These are phyloP conservation scores for Microchirus variegatus DNA, from an alignment of 2,797 vertebrate genomes.

Conservation along the genomic window DNA sequence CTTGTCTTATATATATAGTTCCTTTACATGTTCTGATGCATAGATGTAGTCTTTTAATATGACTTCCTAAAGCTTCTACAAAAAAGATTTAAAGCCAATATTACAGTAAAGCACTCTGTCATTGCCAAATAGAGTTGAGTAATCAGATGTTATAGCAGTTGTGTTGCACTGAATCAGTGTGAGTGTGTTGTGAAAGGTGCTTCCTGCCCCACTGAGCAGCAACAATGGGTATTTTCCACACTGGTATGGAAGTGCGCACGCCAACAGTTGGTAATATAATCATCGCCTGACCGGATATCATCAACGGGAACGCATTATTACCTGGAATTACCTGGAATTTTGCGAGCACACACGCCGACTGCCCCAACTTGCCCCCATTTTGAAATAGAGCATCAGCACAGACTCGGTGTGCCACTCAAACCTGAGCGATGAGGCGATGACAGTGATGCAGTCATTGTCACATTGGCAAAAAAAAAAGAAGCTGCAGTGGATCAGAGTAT, in stretches of 20 bases:
- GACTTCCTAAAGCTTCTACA: constrained; percentile 14
- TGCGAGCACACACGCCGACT: too few species aligned
- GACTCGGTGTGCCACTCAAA: constrained; percentile 15
- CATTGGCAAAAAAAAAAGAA: constrained; percentile 52
- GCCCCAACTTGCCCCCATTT: too few species aligned
- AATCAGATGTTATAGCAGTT: constrained; percentile 41
- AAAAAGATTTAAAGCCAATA: constrained; percentile 9
- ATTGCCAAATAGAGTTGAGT: constrained; percentile 49
- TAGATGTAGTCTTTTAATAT: constrained; percentile 1
- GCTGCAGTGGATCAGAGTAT: constrained; percentile 36
- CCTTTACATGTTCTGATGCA: background rate
- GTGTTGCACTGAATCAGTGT: constrained; percentile 53
- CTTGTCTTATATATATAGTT: too few species aligned
- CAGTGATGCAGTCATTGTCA: constrained; percentile 50
- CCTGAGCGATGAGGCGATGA: constrained; percentile 71
- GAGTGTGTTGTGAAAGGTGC: constrained; percentile 80
- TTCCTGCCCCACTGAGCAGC: constrained; percentile 74
- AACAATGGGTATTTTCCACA: constrained; percentile 84
- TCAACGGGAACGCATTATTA: constrained; percentile 70
- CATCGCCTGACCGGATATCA: constrained; percentile 58
- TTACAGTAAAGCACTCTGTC: constrained; percentile 13
- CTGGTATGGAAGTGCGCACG: constrained; percentile 75
- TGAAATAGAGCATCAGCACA: background rate
- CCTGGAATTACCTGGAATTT: constrained; percentile 14
- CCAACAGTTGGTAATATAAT: constrained; percentile 80